Evolutionary conservation across 2,888 invertebrate species (phyloP).

Genomic region (Luperina testacea): DNA sequence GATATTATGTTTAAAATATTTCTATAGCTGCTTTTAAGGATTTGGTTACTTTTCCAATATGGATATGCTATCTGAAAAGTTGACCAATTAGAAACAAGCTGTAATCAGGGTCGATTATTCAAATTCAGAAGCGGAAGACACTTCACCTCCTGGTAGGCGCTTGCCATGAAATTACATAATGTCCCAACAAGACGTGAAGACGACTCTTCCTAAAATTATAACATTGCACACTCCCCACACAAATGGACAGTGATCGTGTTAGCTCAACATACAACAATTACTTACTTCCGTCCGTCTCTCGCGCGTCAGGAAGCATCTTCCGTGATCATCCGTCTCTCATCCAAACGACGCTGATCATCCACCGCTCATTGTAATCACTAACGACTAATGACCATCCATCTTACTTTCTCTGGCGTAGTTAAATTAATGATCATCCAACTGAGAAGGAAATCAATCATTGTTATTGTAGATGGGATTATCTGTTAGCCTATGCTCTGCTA

Average conservation of each 20-base stretch:
- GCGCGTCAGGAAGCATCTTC: conserved; percentile 46
- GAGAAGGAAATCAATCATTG: conserved; percentile 35
- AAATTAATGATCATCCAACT: conserved; percentile 41
- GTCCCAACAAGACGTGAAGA: neutral
- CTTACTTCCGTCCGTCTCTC: conserved; percentile 32
- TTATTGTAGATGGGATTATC: conserved; percentile 14
- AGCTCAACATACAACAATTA: conserved; percentile 35
- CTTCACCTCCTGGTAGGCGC: too few species aligned
- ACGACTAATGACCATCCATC: conserved; percentile 25
- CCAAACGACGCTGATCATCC: conserved; percentile 43
- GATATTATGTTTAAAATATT: neutral
- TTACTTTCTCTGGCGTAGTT: conserved; percentile 54
- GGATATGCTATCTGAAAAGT: neutral
- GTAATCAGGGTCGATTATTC: neutral
- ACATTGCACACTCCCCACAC: neutral
- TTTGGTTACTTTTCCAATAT: neutral
- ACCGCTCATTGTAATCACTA: conserved; percentile 33
- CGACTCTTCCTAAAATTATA: neutral
- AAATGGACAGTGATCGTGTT: neutral
- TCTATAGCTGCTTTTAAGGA: neutral
- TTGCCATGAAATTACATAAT: too few species aligned
- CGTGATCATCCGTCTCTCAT: neutral
- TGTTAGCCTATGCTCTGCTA: neutral
- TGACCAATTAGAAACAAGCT: neutral
- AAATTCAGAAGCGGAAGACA: neutral